These are phyloP conservation scores for Gonocerus acuteangulatus DNA, from an alignment of 2,888 invertebrate genomes.

Conservation along the genomic window DNA sequence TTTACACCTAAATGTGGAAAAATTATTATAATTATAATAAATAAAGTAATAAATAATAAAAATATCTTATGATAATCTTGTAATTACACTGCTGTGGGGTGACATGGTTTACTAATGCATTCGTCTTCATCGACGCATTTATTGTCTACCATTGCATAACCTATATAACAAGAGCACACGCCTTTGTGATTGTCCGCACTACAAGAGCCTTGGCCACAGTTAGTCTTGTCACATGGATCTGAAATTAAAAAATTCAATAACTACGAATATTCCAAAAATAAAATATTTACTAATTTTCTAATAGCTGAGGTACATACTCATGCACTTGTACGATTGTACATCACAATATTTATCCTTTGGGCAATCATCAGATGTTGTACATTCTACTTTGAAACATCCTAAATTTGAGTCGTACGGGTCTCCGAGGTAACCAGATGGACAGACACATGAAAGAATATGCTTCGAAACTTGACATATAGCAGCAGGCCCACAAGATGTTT, in stretches of 20 bases:
- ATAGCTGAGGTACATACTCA: slow-evolving; percentile 50
- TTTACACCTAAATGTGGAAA: slow-evolving; percentile 51
- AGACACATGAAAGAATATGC: slow-evolving; percentile 65
- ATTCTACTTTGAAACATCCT: slow-evolving; percentile 86
- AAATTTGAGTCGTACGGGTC: slow-evolving; percentile 66
- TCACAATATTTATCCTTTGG: slow-evolving; percentile 68
- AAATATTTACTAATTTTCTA: neutral
- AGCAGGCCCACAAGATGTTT: slow-evolving; percentile 64
- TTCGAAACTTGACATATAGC: slow-evolving; percentile 66
- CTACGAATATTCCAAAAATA: neutral
- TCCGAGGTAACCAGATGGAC: slow-evolving; percentile 73
- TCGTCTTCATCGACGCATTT: slow-evolving; percentile 75
- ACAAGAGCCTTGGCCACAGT: slow-evolving; percentile 76
- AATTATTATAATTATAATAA: neutral
- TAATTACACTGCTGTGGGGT: slow-evolving; percentile 58
- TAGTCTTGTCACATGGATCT: slow-evolving; percentile 72
- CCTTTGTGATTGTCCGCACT: slow-evolving; percentile 62
- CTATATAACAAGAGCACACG: slow-evolving; percentile 65
- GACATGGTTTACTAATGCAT: slow-evolving; percentile 69
- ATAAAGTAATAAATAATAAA: too few relatives aligned
- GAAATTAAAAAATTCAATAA: slow-evolving; percentile 29
- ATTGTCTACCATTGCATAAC: slow-evolving; percentile 52
- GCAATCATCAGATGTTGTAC: slow-evolving; percentile 69
- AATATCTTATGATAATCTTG: too few relatives aligned
- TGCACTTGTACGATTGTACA: slow-evolving; percentile 64